phyloP scores from a whole-genome alignment of 2,888 invertebrate species.

The Catocala nupta region DNA sequence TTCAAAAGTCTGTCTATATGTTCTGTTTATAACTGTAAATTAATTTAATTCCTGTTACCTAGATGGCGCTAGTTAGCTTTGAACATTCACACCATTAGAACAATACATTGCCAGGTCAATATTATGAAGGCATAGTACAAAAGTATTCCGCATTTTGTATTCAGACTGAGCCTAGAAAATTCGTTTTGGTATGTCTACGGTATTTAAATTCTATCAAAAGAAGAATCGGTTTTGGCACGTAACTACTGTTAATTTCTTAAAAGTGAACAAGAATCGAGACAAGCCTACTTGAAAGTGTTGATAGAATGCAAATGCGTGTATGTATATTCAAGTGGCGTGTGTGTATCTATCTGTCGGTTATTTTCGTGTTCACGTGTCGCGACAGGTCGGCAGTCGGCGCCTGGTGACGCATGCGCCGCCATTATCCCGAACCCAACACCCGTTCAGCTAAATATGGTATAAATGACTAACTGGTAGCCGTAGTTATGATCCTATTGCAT shows the following conservation, averaged over 20 bases:
- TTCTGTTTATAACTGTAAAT: neutral
- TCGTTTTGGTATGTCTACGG: slow-evolving; percentile 9
- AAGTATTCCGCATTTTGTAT: slow-evolving; percentile 8
- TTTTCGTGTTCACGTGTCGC: slow-evolving; percentile 60
- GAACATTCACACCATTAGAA: too few species aligned
- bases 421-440: slow-evolving; percentile 67
- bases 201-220: slow-evolving; percentile 13
- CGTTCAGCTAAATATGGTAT: slow-evolving; percentile 70
- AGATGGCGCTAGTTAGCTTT: too few species aligned
- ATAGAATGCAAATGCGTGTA: slow-evolving; percentile 37
- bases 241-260: slow-evolving; percentile 16
- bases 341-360: slow-evolving; percentile 54
- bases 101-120: neutral
- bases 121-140: slow-evolving; percentile 1
- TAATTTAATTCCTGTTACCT: too few species aligned
- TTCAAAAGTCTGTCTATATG: too few species aligned
- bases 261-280: slow-evolving; percentile 18
- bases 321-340: slow-evolving; percentile 43
- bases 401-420: slow-evolving; percentile 72
- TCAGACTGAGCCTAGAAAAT: slow-evolving; percentile 8
- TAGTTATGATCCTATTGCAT: slow-evolving; percentile 35
- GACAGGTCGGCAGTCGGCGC: slow-evolving; percentile 63
- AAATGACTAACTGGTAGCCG: slow-evolving; percentile 68
- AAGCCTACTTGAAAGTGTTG: slow-evolving; percentile 20
- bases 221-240: slow-evolving; percentile 8